Evolutionary conservation across 2,797 vertebrate species (phyloP), one percentile per base, ranked within the genome.

Genomic region (Sebastes minor): DNA sequence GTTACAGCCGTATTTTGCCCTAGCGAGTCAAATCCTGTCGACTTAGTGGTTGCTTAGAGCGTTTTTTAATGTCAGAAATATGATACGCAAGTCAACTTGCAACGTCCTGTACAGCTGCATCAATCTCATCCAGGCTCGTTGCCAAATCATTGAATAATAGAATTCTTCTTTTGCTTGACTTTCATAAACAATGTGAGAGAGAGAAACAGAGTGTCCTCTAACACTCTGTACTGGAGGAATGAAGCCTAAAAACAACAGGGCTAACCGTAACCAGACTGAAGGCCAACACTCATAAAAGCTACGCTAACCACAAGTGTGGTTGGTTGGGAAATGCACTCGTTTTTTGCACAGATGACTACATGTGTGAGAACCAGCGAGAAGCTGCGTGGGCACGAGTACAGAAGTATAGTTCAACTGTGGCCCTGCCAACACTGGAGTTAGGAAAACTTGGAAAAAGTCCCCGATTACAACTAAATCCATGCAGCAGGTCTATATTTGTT

Each of bases 201-300:
- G 52, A 66, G 30, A 65, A 27, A 25, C 35, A 35, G 27, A 13
- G 11, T 23, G 72, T 80, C 67, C 33, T 77, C 8, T 5, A 30
- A 27, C 7, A 10, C 59, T 70, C 63, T 57, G 7, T n/a, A 16
- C 25, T 72, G 46, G 2, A 63, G 69, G 65, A 77, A 74, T 32
- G 66, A 78, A 65, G 66, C 64, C 77, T 81, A 9, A 81, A 83
- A 81, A 68, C 49, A 53, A 68, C 49, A 53, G 61, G 63, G 25
- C 57, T 35, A 57, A 81, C 64, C 64, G 16, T 33, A 57, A 49
- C 32, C 75, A 76, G 55, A 67, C 53, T 64, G 35, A 71, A 74
- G 65, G 74, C 81, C 79, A 82, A 61, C 30, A 12, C 68, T 86
- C 78, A 60, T 82, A 83, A 89, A 89, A 86, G 72, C 71, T 79